Evolutionary conservation across 2,113 vertebrate genomes (phyloP).

Genomic region (Riparia riparia): DNA sequence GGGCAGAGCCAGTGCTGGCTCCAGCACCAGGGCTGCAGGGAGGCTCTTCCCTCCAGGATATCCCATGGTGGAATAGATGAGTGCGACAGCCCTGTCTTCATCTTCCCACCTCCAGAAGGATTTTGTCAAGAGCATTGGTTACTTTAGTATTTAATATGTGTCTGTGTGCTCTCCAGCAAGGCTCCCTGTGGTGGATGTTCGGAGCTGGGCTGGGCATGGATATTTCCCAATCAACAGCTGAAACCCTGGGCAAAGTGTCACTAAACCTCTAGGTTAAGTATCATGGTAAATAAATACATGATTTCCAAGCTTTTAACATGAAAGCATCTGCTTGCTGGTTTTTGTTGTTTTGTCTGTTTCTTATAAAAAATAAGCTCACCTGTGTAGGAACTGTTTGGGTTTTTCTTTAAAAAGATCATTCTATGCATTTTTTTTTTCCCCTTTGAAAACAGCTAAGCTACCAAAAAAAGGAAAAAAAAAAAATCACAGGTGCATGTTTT

Average conservation of each 20-base stretch:
- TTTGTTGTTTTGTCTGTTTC: not conserved
- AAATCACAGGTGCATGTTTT: not conserved
- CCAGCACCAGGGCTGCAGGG: not conserved
- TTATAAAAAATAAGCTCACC: not conserved
- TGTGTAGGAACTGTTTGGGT: not conserved
- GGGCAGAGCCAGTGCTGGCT: not conserved
- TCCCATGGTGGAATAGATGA: fast-evolving
- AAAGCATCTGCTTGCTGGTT: not conserved
- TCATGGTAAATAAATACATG: fast-evolving
- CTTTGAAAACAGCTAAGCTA: not conserved
- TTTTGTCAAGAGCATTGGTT: not conserved
- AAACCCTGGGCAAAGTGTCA: not conserved
- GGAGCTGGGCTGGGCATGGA: not conserved
- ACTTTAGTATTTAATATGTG: not conserved
- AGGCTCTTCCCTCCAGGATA: fast-evolving
- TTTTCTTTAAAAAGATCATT: not conserved
- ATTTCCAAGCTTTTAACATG: not conserved
- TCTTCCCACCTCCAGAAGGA: not conserved
- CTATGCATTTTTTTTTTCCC: not conserved
- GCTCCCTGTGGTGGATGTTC: fast-evolving
- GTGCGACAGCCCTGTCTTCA: not conserved
- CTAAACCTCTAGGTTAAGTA: not conserved
- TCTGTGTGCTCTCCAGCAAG: fast-evolving
- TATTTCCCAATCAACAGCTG: not conserved
- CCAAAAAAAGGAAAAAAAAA: not conserved